Percentiles rank a stretch among this genome's conserved stretches.
phyloP scores from a whole-genome alignment of 2,888 invertebrate genomes.

The Luperina testacea region DNA sequence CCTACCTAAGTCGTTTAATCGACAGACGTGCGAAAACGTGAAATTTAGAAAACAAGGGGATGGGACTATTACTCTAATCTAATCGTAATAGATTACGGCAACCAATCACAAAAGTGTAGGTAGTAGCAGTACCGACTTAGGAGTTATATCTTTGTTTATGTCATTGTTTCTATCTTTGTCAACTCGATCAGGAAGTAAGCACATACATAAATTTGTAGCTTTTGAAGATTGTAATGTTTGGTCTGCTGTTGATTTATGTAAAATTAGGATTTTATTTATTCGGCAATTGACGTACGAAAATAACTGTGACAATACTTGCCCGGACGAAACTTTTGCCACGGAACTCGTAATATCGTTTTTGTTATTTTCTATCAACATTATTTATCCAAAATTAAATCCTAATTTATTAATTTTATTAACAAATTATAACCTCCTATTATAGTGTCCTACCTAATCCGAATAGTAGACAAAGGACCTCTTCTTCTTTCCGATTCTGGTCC shows the following conservation, averaged over 20 bases:
- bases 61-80: constrained; percentile 42
- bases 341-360: neutral
- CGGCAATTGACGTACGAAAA: too few species aligned
- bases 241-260: neutral
- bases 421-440: neutral
- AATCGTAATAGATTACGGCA: constrained; percentile 43
- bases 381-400: neutral
- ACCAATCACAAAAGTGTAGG: constrained; percentile 45
- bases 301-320: neutral
- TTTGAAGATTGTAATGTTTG: neutral
- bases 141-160: constrained; percentile 15
- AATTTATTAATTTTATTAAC: neutral
- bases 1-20: neutral
- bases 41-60: constrained; percentile 46
- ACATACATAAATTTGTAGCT: neutral
- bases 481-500: neutral
- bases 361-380: neutral
- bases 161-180: constrained; percentile 10
- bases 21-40: neutral
- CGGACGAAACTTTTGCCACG: neutral
- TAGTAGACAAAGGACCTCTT: neutral
- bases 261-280: neutral
- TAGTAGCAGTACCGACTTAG: neutral
- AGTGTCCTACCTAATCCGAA: neutral
- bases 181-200: neutral